phyloP scores from a whole-genome alignment of 2,888 invertebrate genomes.

The Saturnia japonica region DNA sequence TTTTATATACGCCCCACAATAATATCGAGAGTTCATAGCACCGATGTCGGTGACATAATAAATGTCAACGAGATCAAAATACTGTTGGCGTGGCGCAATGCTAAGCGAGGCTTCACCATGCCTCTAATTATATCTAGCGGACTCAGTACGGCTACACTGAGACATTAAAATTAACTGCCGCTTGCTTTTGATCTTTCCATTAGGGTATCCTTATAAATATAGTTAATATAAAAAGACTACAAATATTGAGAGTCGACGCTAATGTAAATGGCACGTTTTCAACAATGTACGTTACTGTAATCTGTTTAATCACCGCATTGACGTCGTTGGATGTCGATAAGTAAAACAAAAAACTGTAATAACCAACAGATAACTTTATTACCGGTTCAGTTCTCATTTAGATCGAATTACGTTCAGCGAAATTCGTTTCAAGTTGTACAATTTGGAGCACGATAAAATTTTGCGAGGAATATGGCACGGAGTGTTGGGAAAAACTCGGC shows the following conservation, averaged over 20 bases:
- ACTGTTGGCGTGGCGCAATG: conserved; percentile 51
- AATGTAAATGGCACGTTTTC: conserved; percentile 45
- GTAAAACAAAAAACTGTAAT: background rate
- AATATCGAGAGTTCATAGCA: conserved; percentile 26
- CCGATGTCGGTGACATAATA: conserved; percentile 65
- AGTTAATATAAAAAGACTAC: conserved; percentile 64
- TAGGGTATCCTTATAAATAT: conserved; percentile 75
- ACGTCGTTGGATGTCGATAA: background rate
- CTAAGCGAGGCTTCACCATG: conserved; percentile 61
- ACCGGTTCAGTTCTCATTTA: background rate
- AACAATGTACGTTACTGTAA: conserved; percentile 45
- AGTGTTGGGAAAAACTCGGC: conserved; percentile 56
- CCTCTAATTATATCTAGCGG: conserved; percentile 79
- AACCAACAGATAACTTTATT: background rate
- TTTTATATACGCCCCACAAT: conserved; percentile 14
- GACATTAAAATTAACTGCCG: conserved; percentile 80
- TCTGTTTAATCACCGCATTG: background rate
- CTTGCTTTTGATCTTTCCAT: conserved; percentile 80
- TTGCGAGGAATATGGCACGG: conserved; percentile 41
- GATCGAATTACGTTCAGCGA: background rate
- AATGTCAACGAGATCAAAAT: conserved; percentile 73
- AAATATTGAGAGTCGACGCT: conserved; percentile 64
- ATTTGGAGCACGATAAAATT: conserved; percentile 51
- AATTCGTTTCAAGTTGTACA: background rate
- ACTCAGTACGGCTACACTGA: conserved; percentile 68